phyloP scores from a whole-genome alignment of 2,888 invertebrate species.

The Orthosia incerta region DNA sequence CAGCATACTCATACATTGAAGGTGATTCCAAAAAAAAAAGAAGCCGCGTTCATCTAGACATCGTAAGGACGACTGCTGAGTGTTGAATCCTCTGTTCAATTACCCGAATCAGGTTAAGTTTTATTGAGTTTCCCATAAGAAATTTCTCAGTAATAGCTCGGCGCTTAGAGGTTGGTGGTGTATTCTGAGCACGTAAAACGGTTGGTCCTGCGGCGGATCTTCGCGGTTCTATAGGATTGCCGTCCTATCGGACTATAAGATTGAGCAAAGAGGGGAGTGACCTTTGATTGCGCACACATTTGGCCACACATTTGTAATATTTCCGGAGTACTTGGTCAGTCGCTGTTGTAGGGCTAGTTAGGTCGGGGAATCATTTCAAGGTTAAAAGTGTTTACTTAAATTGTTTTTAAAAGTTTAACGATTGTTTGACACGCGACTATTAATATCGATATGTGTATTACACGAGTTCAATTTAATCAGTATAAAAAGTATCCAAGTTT shows the following conservation, averaged over 20 bases:
- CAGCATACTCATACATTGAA: too few relatives aligned
- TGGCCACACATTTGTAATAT: too few relatives aligned
- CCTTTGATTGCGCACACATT: too few relatives aligned
- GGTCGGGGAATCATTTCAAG: neutral
- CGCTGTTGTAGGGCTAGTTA: neutral
- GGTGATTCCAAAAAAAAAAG: too few relatives aligned
- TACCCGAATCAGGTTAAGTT: neutral
- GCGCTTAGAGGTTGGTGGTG: too few relatives aligned
- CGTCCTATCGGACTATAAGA: too few relatives aligned
- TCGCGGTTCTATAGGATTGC: too few relatives aligned
- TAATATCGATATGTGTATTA: neutral
- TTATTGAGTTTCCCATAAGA: neutral
- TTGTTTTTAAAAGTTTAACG: neutral
- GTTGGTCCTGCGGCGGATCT: too few relatives aligned
- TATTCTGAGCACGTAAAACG: too few relatives aligned
- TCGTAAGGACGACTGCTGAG: neutral
- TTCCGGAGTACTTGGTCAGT: neutral
- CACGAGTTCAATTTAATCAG: neutral
- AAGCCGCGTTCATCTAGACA: neutral
- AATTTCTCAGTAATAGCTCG: neutral
- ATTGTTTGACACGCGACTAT: neutral
- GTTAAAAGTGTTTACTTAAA: neutral
- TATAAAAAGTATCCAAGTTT: neutral
- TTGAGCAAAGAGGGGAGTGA: too few relatives aligned
- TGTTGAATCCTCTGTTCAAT: neutral